These are phyloP conservation scores for Hycleus phaleratus DNA, from an alignment of 1,140 invertebrate genomes.

Conservation along the genomic window DNA sequence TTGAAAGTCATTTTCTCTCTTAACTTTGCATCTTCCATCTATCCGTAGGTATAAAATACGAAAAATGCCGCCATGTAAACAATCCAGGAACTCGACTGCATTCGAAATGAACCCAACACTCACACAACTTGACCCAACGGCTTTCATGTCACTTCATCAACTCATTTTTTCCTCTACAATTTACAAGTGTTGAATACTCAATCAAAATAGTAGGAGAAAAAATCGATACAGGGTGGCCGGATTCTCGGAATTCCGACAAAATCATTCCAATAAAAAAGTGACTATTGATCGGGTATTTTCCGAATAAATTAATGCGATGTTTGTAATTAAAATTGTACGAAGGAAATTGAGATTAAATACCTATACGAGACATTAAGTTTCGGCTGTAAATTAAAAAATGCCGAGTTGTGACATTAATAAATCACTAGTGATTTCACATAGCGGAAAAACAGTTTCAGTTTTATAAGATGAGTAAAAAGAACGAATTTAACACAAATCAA, in stretches of 20 bases:
- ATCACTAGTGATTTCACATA: too few relatives aligned
- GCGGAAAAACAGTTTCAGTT: slow-evolving; percentile 14
- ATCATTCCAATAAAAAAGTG: too few relatives aligned
- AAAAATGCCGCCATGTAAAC: slow-evolving; percentile 26
- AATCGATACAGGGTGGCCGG: slow-evolving; percentile 18
- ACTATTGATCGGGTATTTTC: too few relatives aligned
- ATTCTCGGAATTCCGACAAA: slow-evolving; percentile 17
- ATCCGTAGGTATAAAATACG: too few relatives aligned
- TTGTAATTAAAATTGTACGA: too few relatives aligned
- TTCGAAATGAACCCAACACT: slow-evolving; percentile 14
- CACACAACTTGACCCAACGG: slow-evolving; percentile 25
- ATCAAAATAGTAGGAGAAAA: slow-evolving; percentile 9
- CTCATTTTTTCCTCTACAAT: slow-evolving; percentile 13
- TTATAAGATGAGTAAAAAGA: not conserved
- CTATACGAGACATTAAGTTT: slow-evolving; percentile 5
- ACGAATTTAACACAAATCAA: not conserved
- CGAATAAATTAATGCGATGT: too few relatives aligned
- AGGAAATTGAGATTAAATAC: not conserved
- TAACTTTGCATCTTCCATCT: slow-evolving; percentile 14
- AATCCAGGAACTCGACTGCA: slow-evolving; percentile 23
- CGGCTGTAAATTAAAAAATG: not conserved
- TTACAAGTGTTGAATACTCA: slow-evolving; percentile 27
- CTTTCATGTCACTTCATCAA: slow-evolving; percentile 29
- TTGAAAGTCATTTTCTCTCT: slow-evolving; percentile 19
- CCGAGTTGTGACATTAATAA: not conserved